Evolutionary conservation across 2,888 invertebrate species (phyloP), one percentile per base, ranked within the genome.

Genomic region (Bellardia bayeri): DNA sequence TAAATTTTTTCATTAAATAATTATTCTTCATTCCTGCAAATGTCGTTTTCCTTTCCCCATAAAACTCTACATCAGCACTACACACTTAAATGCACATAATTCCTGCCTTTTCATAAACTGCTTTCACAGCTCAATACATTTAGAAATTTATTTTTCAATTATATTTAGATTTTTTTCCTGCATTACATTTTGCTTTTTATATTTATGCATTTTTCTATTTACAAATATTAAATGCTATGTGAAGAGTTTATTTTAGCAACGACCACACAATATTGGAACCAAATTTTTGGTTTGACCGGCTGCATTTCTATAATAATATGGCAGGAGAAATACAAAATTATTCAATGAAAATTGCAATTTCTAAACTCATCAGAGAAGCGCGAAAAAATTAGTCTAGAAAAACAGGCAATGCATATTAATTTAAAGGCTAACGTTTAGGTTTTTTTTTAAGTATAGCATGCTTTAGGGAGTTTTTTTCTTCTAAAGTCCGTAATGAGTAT

Each of bases 391-490:
- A 51, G 14, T 51, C n/a, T 56, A 23, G 51, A 54, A 13, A 45
- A 45, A 45, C 45, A 13, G 56, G 16, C 56, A 7, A 8, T 56
- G 2, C 23, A 56, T 23, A 9, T 56, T 9, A 23, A 56, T 14
- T 23, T 56, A 1, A 23, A 56, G 23, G 56, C 56, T n/a, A n/a
- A 7, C 9, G 11, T 45, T 13, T 13, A 13, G 4, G 0, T 54
- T 23, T 8, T 1, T 23, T 23, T 56, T 56, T 68, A 74, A 61
- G 33, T 61, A 64, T 64, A 40, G 75, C 63, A 49, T 51, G 13
- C 75, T 75, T 64, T 23, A 14, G 37, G 51, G 49, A 16, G 37
- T 23, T 69, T 37, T 51, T 69, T 30, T 45, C 49, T 45, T 68
- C 9, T 54, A 30, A 56, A 56, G 56, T 9, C 45, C 9, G 33